Evolutionary conservation across 64 coral and sea anemone genomes (phyloP).

Genomic region (Montipora foliosa): DNA sequence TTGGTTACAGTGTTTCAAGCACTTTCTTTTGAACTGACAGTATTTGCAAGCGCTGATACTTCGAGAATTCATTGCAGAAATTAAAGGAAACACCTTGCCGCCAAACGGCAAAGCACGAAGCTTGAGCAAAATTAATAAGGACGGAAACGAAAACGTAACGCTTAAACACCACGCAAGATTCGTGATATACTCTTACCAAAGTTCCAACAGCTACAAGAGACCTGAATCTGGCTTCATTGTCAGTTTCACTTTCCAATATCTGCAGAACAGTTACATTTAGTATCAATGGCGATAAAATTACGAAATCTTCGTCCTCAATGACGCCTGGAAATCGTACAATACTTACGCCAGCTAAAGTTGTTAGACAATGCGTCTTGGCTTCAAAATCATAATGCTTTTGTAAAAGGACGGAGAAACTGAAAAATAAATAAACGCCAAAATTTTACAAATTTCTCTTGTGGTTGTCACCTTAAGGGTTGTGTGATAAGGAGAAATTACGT

Average conservation of each 20-base stretch:
- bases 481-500: no score
- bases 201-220: constrained; percentile 70
- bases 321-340: not conserved
- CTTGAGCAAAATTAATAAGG: no score
- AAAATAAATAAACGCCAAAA: constrained; percentile 27
- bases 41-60: no score
- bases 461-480: no score
- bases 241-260: constrained; percentile 68
- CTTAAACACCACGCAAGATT: not conserved
- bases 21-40: no score
- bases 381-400: constrained; percentile 81
- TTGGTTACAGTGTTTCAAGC: no score
- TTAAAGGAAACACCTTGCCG: no score
- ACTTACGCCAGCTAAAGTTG: constrained; percentile 71
- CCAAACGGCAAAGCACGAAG: no score
- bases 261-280: not conserved
- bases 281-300: not conserved
- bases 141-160: not conserved
- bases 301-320: no score
- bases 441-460: no score
- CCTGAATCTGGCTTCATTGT: constrained; percentile 76
- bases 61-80: no score
- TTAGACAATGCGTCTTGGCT: constrained; percentile 80
- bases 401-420: constrained; percentile 81
- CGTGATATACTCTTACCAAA: constrained; percentile 40